phyloP scores from a whole-genome alignment of 2,797 vertebrate genomes.

The Nyctalus aviator region DNA sequence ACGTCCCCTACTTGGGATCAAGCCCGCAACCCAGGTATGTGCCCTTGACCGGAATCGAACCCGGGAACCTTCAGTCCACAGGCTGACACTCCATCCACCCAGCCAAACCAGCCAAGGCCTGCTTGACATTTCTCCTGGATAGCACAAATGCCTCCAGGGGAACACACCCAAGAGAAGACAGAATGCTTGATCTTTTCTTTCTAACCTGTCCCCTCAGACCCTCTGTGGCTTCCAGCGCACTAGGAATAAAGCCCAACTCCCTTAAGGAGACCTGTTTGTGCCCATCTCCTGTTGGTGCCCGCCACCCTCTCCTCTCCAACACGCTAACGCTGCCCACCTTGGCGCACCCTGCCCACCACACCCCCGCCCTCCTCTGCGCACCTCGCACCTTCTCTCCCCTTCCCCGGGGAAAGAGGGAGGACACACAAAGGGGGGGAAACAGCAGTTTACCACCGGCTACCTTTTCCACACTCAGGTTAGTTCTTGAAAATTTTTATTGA shows the following conservation, averaged over 20 bases:
- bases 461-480: background rate
- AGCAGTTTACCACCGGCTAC: background rate
- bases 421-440: background rate
- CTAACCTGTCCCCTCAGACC: background rate
- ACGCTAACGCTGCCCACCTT: background rate
- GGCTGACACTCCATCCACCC: no score
- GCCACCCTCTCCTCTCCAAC: background rate
- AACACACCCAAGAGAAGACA: background rate
- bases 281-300: background rate
- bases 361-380: background rate
- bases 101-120: background rate
- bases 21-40: no score
- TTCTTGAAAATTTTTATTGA: background rate
- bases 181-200: background rate
- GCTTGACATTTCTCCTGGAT: background rate
- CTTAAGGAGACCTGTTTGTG: background rate
- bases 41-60: no score
- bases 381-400: background rate
- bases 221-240: rapidly evolving
- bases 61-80: no score
- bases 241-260: background rate
- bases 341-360: rapidly evolving
- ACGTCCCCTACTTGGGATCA: no score
- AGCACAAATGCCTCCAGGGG: background rate
- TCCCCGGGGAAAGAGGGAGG: background rate